Percentiles rank a stretch among this genome's conserved stretches.
These are phyloP conservation scores for Calliphora vomitoria DNA, from an alignment of 2,888 invertebrate species.

Conservation along the genomic window DNA sequence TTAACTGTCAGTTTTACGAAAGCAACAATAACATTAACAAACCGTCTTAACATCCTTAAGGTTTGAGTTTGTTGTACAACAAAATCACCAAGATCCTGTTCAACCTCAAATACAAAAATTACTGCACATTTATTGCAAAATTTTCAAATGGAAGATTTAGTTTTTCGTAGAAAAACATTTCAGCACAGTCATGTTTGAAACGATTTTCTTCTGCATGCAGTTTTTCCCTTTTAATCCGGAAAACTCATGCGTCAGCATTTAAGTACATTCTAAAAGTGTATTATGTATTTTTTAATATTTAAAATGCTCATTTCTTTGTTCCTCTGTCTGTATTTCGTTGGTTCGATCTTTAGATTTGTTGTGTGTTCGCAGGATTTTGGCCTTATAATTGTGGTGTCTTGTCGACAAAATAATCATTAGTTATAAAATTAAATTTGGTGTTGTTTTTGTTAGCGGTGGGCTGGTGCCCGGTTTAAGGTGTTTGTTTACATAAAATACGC, in stretches of 20 bases:
- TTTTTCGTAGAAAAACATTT: constrained; percentile 25
- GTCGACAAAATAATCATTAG: constrained; percentile 65
- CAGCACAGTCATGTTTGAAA: constrained; percentile 49
- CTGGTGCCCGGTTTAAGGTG: constrained; percentile 63
- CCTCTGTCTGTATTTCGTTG: background rate
- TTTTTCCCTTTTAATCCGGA: constrained; percentile 35
- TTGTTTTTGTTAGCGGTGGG: constrained; percentile 30
- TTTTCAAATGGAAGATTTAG: constrained; percentile 36
- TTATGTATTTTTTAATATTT: constrained; percentile 16
- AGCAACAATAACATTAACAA: constrained; percentile 2
- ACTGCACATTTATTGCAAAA: constrained; percentile 49
- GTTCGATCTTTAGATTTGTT: background rate
- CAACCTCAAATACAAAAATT: background rate
- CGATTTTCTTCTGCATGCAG: constrained; percentile 21
- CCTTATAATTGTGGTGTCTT: constrained; percentile 1
- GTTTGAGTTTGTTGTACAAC: constrained; percentile 35
- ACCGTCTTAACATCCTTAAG: constrained; percentile 46
- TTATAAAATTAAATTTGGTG: constrained; percentile 55
- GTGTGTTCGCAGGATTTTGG: background rate
- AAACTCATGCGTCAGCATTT: constrained; percentile 66
- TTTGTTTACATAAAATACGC: constrained; percentile 70
- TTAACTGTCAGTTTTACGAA: constrained; percentile 43
- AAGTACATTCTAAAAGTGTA: constrained; percentile 47
- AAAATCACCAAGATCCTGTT: constrained; percentile 25
- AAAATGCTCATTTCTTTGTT: constrained; percentile 7